Percentiles rank a stretch among this genome's conserved stretches.
phyloP scores from a whole-genome alignment of 2,113 vertebrate genomes.

The Indri indri region DNA sequence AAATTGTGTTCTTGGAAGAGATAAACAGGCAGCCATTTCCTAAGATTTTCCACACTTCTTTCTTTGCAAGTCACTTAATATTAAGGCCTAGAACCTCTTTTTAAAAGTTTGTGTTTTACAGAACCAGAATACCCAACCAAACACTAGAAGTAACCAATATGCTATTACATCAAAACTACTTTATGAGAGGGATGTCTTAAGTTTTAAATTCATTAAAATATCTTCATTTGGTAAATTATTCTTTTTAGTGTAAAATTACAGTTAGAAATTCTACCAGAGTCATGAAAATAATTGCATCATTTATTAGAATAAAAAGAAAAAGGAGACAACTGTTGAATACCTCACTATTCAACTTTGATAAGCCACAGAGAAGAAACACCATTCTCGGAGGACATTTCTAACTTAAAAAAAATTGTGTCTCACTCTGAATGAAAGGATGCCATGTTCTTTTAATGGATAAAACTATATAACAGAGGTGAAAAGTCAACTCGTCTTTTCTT shows the following conservation, averaged over 20 bases:
- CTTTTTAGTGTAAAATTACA: constrained; percentile 75
- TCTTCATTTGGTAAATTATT: constrained; percentile 35
- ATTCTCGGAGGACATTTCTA: constrained; percentile 74
- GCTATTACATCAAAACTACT: constrained; percentile 33
- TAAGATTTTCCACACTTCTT: not conserved
- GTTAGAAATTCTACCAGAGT: constrained; percentile 60
- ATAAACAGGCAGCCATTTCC: constrained; percentile 20
- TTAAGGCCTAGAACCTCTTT: not conserved
- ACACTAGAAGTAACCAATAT: constrained; percentile 11
- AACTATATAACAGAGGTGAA: constrained; percentile 74
- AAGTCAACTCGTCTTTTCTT: constrained; percentile 77
- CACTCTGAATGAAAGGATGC: constrained; percentile 74
- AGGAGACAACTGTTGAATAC: constrained; percentile 47
- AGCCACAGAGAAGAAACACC: constrained; percentile 69
- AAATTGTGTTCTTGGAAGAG: constrained; percentile 4
- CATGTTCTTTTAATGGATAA: constrained; percentile 70
- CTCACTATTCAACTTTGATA: constrained; percentile 68
- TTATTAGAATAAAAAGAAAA: constrained; percentile 64
- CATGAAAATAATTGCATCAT: constrained; percentile 56
- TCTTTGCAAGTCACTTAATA: constrained; percentile 16
- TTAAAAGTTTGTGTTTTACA: not conserved
- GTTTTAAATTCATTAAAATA: constrained; percentile 28
- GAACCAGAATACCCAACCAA: constrained; percentile 12
- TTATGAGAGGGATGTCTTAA: not conserved
- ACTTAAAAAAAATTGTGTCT: constrained; percentile 42